Evolutionary conservation across 2,113 vertebrate genomes (phyloP).

Genomic region (Clupea harengus): DNA sequence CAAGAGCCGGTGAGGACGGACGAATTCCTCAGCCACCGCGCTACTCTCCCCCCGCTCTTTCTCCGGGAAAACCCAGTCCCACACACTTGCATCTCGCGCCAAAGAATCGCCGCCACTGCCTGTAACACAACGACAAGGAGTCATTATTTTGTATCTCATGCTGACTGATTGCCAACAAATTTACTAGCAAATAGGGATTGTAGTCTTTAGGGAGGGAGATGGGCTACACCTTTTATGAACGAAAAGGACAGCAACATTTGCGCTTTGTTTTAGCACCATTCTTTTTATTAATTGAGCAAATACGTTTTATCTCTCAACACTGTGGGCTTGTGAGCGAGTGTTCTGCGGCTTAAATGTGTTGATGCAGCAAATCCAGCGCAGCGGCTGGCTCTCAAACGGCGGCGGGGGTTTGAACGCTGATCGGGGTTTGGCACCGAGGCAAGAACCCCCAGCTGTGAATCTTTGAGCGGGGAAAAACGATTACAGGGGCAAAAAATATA

Average conservation of each 20-base stretch:
- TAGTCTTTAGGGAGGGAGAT: background rate
- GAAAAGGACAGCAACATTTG: background rate
- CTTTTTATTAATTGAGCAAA: background rate
- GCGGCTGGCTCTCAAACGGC: background rate
- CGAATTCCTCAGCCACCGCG: conserved; percentile 70
- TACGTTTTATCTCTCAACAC: background rate
- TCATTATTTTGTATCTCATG: background rate
- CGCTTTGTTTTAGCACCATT: background rate
- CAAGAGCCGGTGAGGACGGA: conserved; percentile 81
- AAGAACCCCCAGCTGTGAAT: conserved; percentile 40
- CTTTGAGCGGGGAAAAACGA: conserved; percentile 50
- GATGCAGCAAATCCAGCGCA: conserved; percentile 68
- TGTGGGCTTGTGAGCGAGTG: conserved; percentile 25
- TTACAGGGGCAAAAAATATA: conserved; percentile 46
- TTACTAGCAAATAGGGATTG: background rate
- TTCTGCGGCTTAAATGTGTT: conserved; percentile 63
- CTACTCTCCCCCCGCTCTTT: conserved; percentile 49
- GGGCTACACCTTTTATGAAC: background rate
- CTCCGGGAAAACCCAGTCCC: conserved; percentile 59
- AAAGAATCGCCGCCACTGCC: conserved; percentile 49
- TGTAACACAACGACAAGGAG: conserved; percentile 31
- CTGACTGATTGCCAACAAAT: background rate
- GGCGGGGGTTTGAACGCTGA: conserved; percentile 12
- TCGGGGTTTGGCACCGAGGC: conserved; percentile 49
- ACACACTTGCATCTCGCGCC: conserved; percentile 52